These are phyloP conservation scores for Nyctibius grandis DNA, from an alignment of 2,797 vertebrate genomes.

Conservation along the genomic window DNA sequence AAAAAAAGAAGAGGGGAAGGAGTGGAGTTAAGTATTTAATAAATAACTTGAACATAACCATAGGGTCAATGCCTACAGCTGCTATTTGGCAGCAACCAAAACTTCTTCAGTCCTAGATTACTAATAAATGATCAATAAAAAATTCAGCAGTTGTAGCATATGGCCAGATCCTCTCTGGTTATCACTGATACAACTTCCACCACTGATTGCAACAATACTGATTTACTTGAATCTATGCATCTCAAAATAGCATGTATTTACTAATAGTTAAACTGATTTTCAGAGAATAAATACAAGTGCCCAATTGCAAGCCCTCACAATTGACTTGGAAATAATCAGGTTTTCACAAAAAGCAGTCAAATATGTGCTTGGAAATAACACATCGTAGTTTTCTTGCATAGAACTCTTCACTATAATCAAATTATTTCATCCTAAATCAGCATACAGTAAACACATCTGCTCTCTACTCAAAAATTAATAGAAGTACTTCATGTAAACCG, in stretches of 20 bases:
- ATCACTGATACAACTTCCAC: neutral
- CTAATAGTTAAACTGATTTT: neutral
- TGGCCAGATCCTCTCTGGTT: neutral
- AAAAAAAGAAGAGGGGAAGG: neutral
- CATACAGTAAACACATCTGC: neutral
- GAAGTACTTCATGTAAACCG: neutral
- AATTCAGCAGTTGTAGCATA: neutral
- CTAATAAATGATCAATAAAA: neutral
- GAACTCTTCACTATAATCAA: neutral
- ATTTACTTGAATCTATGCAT: neutral
- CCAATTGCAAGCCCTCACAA: neutral
- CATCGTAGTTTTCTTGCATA: constrained; percentile 46
- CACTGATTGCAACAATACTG: neutral
- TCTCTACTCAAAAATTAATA: neutral
- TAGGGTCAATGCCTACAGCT: neutral
- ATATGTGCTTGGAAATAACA: constrained; percentile 63
- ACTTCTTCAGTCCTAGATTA: neutral
- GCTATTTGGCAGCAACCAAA: neutral
- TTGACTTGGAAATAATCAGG: constrained; percentile 33
- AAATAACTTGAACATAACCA: neutral
- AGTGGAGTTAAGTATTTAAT: neutral
- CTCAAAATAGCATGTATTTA: neutral
- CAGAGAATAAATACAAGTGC: neutral
- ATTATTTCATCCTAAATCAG: neutral
- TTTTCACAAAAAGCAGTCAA: constrained; percentile 57